Evolutionary conservation across 2,888 invertebrate species (phyloP).

Genomic region (Bedellia somnulentella): DNA sequence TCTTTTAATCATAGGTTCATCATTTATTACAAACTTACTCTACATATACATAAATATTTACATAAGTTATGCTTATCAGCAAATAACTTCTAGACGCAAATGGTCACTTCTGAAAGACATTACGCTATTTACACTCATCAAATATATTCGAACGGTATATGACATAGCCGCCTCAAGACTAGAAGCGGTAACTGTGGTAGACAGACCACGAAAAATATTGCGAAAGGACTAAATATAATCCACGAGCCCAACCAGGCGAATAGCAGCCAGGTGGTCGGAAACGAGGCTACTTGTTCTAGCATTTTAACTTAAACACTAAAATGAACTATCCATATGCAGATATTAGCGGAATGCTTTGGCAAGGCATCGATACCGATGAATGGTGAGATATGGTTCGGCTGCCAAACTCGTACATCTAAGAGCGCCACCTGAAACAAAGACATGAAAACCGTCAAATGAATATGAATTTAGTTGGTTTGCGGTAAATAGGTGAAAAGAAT

Average conservation of each 20-base stretch:
- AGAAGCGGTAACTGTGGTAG: conserved; percentile 71
- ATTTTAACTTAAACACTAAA: conserved; percentile 29
- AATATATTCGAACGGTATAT: conserved; percentile 68
- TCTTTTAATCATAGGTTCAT: too few relatives aligned
- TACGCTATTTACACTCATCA: conserved; percentile 21
- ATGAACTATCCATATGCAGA: too few relatives aligned
- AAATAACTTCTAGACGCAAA: too few relatives aligned
- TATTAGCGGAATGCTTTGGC: too few relatives aligned
- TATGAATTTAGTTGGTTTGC: too few relatives aligned
- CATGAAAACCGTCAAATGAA: too few relatives aligned
- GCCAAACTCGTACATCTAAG: conserved; percentile 33
- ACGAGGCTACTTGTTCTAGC: conserved; percentile 40
- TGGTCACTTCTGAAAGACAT: too few relatives aligned
- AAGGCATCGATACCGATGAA: too few relatives aligned
- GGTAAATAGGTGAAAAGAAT: too few relatives aligned
- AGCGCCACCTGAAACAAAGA: conserved; percentile 51
- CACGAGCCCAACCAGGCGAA: conserved; percentile 66
- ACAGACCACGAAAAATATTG: conserved; percentile 67
- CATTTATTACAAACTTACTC: not conserved
- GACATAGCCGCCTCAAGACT: conserved; percentile 65
- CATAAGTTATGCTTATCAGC: too few relatives aligned
- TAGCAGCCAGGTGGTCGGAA: conserved; percentile 63
- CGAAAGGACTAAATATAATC: conserved; percentile 67
- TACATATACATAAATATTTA: not conserved
- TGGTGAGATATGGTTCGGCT: too few relatives aligned